Evolutionary conservation across 2,797 vertebrate species (phyloP), one percentile per base, ranked within the genome.

Genomic region (Poecilia gillii): DNA sequence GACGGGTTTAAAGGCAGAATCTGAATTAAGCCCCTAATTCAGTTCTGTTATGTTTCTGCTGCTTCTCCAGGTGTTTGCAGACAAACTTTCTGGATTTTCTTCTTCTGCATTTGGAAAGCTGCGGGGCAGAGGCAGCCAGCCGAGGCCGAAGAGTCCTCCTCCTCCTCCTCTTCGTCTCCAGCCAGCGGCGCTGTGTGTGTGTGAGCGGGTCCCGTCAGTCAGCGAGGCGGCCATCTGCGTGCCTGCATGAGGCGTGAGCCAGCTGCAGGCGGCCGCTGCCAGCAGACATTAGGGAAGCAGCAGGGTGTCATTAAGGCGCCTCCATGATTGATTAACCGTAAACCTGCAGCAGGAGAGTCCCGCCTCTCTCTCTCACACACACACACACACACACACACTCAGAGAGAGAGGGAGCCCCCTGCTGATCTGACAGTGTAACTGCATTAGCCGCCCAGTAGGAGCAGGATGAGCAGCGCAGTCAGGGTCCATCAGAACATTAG

Each of bases 321-420:
- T 78, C 90, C 79, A 96, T 97, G 96, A 97, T 96, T 96, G 96
- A 97, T 97, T 96, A 96, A 95, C 93, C 92, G 79, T 90, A 94
- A 89, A 96, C 91, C 87, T 87, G 84, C 93, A 95, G 91, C 92
- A 91, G 89, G 89, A 91, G 89, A 74, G 71, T 80, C 77, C n/a
- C 73, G 72, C 64, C 70, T 43, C 68, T 36, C 31, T 33, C 46
- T n/a, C n/a, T n/a, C n/a, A 7, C 55, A 25, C 77, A 83, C 77
- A 74, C 77, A 79, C 76, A 12, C 55, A 16, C 77, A 80, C 77
- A 72, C 77, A 77, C 73, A 68, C 80, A 76, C 77, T 86, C 36
- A 83, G 64, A 49, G 71, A 73, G 74, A 73, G 90, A 93, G 90
- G 83, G 94, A 94, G 94, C 93, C 94, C 93, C 95, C 95, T 96